Percentiles rank a stretch among this genome's conserved stretches.
Conservation (phyloP, 2,113 vertebrate genomes). For the Motacilla alba region DNA sequence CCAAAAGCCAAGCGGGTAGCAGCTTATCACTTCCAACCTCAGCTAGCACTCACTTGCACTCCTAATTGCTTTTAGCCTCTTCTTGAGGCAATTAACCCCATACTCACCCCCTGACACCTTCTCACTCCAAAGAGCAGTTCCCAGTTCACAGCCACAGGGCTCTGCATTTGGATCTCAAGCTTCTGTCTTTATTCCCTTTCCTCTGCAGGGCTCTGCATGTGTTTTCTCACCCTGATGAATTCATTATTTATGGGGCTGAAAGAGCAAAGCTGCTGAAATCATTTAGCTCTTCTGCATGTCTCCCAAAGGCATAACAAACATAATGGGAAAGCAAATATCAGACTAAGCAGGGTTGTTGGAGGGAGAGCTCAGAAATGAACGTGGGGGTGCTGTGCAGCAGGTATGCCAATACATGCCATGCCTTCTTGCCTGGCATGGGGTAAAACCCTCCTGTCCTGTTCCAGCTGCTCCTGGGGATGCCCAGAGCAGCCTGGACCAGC, state of each 20-base stretch:
- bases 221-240: conserved; percentile 1
- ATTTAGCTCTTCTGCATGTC: conserved; percentile 3
- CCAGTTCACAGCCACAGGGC: neutral
- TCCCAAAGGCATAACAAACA: conserved; percentile 37
- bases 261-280: conserved; percentile 28
- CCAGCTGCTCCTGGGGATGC: neutral
- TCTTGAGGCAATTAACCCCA: neutral
- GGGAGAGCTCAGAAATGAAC: neutral
- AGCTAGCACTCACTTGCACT: neutral
- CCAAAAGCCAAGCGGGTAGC: conserved; percentile 2
- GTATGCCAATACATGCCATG: neutral
- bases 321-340: conserved; percentile 20
- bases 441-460: neutral
- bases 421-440: neutral
- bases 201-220: neutral
- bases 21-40: neutral
- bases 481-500: neutral
- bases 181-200: neutral
- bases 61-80: neutral
- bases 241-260: conserved; percentile 42
- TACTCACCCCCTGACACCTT: neutral
- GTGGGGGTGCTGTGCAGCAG: neutral
- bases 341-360: neutral
- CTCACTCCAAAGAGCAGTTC: neutral
- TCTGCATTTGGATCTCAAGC: neutral